These are phyloP conservation scores for Arctia plantaginis DNA, from an alignment of 2,888 invertebrate genomes.

Conservation along the genomic window DNA sequence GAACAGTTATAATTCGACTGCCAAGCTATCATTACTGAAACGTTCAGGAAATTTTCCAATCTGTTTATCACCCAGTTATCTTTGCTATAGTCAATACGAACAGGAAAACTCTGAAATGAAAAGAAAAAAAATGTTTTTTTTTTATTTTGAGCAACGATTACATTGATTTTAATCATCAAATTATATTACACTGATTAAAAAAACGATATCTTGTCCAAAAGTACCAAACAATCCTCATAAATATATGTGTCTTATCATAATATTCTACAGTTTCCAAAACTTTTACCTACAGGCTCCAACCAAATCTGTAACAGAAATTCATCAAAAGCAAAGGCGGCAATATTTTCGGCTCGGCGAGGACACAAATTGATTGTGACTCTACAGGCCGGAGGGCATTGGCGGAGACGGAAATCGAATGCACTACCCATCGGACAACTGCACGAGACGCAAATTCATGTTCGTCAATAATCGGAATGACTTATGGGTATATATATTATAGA, in stretches of 20 bases:
- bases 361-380: slow-evolving; percentile 53
- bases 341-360: slow-evolving; percentile 41
- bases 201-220: not conserved
- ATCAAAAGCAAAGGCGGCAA: slow-evolving; percentile 42
- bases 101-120: too few relatives aligned
- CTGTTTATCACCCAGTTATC: too few relatives aligned
- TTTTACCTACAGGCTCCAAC: slow-evolving; percentile 13
- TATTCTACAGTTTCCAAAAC: not conserved
- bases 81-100: too few relatives aligned
- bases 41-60: too few relatives aligned
- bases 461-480: slow-evolving; percentile 39
- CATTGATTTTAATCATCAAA: too few relatives aligned
- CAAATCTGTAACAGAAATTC: slow-evolving; percentile 37
- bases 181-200: not conserved
- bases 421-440: slow-evolving; percentile 60
- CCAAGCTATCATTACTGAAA: too few relatives aligned
- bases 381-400: slow-evolving; percentile 54
- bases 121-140: too few relatives aligned
- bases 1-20: too few relatives aligned
- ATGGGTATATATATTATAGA: slow-evolving; percentile 10
- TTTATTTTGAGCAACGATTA: too few relatives aligned
- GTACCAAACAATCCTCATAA: not conserved
- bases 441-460: slow-evolving; percentile 49
- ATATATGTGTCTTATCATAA: not conserved
- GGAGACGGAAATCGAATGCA: slow-evolving; percentile 69